Evolutionary conservation across 2,888 invertebrate species (phyloP).

Genomic region (Marronus borbonicus): DNA sequence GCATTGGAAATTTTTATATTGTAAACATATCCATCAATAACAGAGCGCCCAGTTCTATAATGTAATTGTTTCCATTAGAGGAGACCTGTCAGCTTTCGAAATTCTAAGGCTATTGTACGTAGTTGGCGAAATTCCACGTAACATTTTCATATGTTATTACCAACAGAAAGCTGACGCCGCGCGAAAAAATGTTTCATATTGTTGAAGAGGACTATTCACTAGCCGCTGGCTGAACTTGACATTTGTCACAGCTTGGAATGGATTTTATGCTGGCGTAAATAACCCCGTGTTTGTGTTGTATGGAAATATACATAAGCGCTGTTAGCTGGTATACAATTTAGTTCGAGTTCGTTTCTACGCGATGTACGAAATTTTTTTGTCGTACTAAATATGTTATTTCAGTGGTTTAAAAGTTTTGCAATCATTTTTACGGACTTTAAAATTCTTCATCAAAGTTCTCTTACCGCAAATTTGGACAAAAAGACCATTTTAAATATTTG

Average conservation of each 20-base stretch:
- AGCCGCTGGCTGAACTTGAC: not conserved
- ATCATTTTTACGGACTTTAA: too few species aligned
- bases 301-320: too few species aligned
- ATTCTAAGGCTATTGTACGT: constrained; percentile 3
- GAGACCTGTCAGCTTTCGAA: not conserved
- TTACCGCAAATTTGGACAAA: too few species aligned
- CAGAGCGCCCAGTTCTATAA: not conserved
- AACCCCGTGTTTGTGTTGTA: not conserved
- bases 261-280: not conserved
- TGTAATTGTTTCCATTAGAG: not conserved
- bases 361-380: too few species aligned
- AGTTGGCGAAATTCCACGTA: not conserved
- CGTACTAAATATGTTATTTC: too few species aligned
- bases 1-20: too few species aligned
- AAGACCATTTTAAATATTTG: too few species aligned
- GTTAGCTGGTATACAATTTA: too few species aligned
- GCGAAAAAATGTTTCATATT: constrained; percentile 2
- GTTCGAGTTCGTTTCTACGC: too few species aligned
- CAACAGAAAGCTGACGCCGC: not conserved
- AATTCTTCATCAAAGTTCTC: too few species aligned
- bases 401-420: too few species aligned
- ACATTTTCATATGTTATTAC: not conserved
- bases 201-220: not conserved
- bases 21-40: not conserved
- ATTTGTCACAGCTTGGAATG: not conserved